phyloP scores from a whole-genome alignment of 2,797 vertebrate genomes.

The Amazona finschi region DNA sequence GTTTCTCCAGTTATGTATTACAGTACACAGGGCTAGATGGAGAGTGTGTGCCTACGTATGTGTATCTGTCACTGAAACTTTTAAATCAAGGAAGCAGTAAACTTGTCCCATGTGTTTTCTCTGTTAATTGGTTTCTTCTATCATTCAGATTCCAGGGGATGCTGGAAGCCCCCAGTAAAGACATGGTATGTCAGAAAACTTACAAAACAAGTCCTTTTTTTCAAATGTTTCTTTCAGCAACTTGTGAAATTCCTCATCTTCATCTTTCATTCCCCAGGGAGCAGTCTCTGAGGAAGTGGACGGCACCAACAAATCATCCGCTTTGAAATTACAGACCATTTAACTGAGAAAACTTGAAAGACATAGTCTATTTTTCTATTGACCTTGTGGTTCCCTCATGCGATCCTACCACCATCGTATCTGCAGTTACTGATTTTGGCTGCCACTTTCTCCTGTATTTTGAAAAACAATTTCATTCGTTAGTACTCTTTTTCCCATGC shows the following conservation, averaged over 20 bases:
- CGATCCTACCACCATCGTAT: neutral
- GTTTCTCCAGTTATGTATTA: neutral
- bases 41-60: neutral
- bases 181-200: neutral
- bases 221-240: conserved; percentile 26
- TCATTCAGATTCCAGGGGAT: conserved; percentile 30
- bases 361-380: neutral
- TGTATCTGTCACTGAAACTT: conserved; percentile 5
- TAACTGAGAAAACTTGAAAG: conserved; percentile 21
- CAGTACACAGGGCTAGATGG: neutral
- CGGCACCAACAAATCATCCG: neutral
- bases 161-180: conserved; percentile 8
- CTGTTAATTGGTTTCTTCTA: conserved; percentile 57
- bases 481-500: neutral
- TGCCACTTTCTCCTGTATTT: conserved; percentile 37
- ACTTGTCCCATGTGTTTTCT: conserved; percentile 48
- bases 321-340: conserved; percentile 37
- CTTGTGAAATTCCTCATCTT: conserved; percentile 70
- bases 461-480: neutral
- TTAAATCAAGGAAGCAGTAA: conserved; percentile 39
- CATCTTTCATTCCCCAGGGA: conserved; percentile 7
- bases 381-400: neutral
- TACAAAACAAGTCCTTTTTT: conserved; percentile 40
- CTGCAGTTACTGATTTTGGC: conserved; percentile 1
- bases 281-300: conserved; percentile 10